Evolutionary conservation across 2,888 invertebrate genomes (phyloP).

Genomic region (Chaetogeoica ovagalla): DNA sequence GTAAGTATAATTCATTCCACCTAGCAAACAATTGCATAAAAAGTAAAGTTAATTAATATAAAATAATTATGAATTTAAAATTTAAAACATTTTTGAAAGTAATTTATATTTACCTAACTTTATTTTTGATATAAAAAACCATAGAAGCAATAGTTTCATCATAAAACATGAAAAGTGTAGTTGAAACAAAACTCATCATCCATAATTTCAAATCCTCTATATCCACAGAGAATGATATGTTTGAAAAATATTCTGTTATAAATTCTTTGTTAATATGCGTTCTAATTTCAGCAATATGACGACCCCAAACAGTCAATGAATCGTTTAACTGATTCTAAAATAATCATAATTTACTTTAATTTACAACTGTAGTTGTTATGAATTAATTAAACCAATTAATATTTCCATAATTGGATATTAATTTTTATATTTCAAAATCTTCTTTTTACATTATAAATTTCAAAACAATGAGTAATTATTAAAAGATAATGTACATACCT

Average conservation of each 20-base stretch:
- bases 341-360: not conserved
- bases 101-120: constrained; percentile 30
- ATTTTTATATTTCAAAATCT: too few relatives aligned
- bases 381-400: not conserved
- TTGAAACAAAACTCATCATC: constrained; percentile 55
- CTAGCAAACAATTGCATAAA: constrained; percentile 9
- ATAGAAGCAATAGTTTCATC: constrained; percentile 44
- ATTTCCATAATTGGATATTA: too few relatives aligned
- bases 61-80: not conserved
- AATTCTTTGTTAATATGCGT: constrained; percentile 56
- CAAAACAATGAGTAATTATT: not conserved
- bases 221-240: constrained; percentile 53
- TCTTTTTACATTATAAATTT: not conserved
- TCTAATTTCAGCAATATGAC: constrained; percentile 58
- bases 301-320: constrained; percentile 59
- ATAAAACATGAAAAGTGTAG: constrained; percentile 37
- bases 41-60: not conserved
- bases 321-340: constrained; percentile 58
- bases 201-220: constrained; percentile 48
- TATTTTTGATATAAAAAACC: constrained; percentile 43
- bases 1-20: constrained; percentile 45
- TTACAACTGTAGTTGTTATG: not conserved
- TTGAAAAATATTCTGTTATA: constrained; percentile 54
- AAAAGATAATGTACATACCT: constrained; percentile 7
- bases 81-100: not conserved